Evolutionary conservation across 2,797 vertebrate species (phyloP).

Genomic region (Agapornis canus): DNA sequence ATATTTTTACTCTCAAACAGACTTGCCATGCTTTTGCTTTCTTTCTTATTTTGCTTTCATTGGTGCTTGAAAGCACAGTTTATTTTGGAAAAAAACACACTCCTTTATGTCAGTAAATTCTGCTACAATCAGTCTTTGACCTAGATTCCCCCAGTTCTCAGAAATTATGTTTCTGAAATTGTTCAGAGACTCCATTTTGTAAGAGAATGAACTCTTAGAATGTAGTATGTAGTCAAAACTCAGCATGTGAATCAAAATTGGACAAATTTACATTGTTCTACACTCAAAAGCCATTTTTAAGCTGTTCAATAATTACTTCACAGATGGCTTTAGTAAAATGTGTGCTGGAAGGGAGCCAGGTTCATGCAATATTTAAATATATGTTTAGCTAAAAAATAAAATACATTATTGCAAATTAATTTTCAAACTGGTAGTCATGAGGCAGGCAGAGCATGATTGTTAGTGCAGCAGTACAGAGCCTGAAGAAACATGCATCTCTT

Average conservation of each 20-base stretch:
- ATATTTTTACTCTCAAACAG: neutral
- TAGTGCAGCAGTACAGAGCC: neutral
- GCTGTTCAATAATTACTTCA: conserved; percentile 24
- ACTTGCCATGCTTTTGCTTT: neutral
- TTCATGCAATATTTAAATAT: neutral
- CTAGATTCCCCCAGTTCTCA: conserved; percentile 8
- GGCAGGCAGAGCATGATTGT: neutral
- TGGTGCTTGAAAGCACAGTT: neutral
- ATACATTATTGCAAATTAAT: neutral
- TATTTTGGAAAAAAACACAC: neutral
- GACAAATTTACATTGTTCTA: neutral
- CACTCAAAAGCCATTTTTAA: conserved; percentile 2
- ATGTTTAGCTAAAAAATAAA: neutral
- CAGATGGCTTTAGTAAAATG: conserved; percentile 26
- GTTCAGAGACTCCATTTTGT: neutral
- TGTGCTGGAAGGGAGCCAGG: neutral
- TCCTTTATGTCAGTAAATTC: conserved; percentile 6
- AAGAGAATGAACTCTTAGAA: neutral
- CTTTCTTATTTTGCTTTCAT: conserved; percentile 5
- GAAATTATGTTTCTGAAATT: conserved; percentile 12
- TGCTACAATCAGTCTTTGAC: neutral
- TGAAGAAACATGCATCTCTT: neutral
- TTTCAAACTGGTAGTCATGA: neutral
- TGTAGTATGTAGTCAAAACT: neutral
- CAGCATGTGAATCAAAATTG: neutral